These are phyloP conservation scores for Aphelocoma coerulescens DNA, from an alignment of 2,113 vertebrate genomes.

Conservation along the genomic window DNA sequence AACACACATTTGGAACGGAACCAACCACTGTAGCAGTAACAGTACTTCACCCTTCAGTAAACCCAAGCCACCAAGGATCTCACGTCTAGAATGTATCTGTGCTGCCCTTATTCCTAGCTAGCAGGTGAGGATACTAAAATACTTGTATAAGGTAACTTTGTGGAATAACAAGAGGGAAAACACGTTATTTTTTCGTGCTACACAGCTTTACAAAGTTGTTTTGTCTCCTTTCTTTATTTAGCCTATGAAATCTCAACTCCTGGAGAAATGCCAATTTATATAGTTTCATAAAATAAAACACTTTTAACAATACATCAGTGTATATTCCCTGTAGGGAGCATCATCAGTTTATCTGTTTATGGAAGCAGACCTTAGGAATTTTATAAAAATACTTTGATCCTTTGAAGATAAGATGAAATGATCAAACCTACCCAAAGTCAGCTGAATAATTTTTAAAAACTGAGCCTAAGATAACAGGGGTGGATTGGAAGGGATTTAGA, in stretches of 20 bases:
- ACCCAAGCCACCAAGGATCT: neutral
- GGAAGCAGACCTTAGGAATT: neutral
- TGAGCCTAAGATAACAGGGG: slow-evolving; percentile 25
- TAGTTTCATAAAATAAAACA: neutral
- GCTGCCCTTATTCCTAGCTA: neutral
- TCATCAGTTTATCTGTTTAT: neutral
- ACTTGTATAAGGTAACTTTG: neutral
- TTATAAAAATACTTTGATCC: neutral
- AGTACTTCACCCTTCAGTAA: neutral
- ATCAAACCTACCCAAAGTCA: slow-evolving; percentile 19
- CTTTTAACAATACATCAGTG: neutral
- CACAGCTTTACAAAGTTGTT: neutral
- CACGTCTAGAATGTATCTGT: neutral
- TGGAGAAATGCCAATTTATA: neutral
- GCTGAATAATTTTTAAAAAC: slow-evolving; percentile 29
- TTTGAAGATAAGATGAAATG: slow-evolving; percentile 9
- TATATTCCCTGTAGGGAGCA: neutral
- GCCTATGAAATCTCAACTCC: neutral
- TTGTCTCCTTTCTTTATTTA: neutral
- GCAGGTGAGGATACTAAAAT: neutral
- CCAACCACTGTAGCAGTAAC: neutral
- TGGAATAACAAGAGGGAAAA: neutral
- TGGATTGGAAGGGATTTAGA: slow-evolving; percentile 52
- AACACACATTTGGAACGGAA: neutral
- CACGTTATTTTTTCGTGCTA: neutral